These are phyloP conservation scores for Eidolon helvum DNA, from an alignment of 2,113 vertebrate genomes.

Conservation along the genomic window DNA sequence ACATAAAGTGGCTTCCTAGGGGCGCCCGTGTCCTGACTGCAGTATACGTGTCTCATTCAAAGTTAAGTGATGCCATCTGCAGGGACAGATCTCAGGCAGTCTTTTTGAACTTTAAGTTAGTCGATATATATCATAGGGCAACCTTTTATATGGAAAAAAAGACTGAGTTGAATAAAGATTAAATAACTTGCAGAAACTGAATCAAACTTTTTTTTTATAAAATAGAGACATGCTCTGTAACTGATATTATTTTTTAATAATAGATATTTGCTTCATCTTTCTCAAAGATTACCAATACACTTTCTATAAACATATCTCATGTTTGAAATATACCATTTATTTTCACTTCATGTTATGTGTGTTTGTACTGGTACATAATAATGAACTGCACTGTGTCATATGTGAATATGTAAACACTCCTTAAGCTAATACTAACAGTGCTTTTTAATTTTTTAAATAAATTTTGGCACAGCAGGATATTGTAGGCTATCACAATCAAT, in stretches of 20 bases:
- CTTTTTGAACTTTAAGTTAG: too few species aligned
- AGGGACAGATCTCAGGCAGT: too few species aligned
- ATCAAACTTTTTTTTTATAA: not conserved
- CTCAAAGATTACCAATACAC: not conserved
- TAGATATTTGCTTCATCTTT: not conserved
- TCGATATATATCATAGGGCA: too few species aligned
- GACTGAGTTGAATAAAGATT: not conserved
- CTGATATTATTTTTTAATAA: not conserved
- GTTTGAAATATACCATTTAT: not conserved
- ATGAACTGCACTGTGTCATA: not conserved
- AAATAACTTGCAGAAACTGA: not conserved
- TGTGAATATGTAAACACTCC: not conserved
- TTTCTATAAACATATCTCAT: fast-evolving
- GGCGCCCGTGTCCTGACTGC: too few species aligned
- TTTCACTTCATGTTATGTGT: not conserved
- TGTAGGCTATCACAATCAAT: not conserved
- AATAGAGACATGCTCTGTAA: not conserved
- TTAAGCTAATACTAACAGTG: not conserved
- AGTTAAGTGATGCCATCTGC: too few species aligned
- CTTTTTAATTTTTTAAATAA: not conserved
- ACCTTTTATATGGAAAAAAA: not conserved
- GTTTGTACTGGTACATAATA: fast-evolving
- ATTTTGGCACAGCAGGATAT: not conserved
- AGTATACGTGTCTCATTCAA: too few species aligned
- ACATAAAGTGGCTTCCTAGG: too few species aligned